Percentiles rank a stretch among this genome's conserved stretches.
Conservation (phyloP, 2,113 vertebrate species). For the Cheilinus undulatus region DNA sequence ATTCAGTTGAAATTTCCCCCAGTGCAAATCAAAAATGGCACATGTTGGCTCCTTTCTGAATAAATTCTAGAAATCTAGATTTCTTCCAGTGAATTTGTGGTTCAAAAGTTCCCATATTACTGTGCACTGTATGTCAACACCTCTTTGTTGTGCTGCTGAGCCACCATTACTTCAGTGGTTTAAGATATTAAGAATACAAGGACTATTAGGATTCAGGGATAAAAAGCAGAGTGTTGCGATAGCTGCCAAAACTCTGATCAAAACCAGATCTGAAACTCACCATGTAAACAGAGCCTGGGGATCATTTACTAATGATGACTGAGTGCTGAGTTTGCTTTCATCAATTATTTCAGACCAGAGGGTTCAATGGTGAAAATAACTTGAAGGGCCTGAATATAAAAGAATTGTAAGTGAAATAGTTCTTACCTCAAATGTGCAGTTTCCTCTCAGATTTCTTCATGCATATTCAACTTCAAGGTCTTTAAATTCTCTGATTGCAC, state of each 20-base stretch:
- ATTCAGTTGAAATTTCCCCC: too few relatives aligned
- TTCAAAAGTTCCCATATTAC: slow-evolving; percentile 1
- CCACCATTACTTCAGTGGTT: slow-evolving; percentile 5
- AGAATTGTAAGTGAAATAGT: too few relatives aligned
- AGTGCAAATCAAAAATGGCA: too few relatives aligned
- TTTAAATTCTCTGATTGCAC: background rate
- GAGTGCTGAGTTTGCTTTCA: slow-evolving; percentile 21
- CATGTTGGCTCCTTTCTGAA: too few relatives aligned
- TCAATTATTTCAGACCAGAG: background rate
- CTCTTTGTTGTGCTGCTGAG: slow-evolving; percentile 7
- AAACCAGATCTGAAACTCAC: slow-evolving; percentile 47
- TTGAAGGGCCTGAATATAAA: background rate
- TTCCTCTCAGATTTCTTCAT: too few relatives aligned
- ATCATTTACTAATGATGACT: slow-evolving; percentile 42
- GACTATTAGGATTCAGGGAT: slow-evolving; percentile 40
- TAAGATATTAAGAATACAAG: slow-evolving; percentile 36
- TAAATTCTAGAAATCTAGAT: too few relatives aligned
- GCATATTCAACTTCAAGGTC: too few relatives aligned
- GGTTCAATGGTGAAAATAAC: background rate
- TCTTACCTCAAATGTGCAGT: too few relatives aligned
- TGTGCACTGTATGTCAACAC: slow-evolving; percentile 28
- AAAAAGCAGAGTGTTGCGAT: slow-evolving; percentile 23
- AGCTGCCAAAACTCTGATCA: slow-evolving; percentile 45
- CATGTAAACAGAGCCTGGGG: slow-evolving; percentile 37
- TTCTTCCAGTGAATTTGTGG: background rate